Evolutionary conservation across 2,113 vertebrate genomes (phyloP), one percentile per base, ranked within the genome.

Genomic region (Protobothrops mucrosquamatus): DNA sequence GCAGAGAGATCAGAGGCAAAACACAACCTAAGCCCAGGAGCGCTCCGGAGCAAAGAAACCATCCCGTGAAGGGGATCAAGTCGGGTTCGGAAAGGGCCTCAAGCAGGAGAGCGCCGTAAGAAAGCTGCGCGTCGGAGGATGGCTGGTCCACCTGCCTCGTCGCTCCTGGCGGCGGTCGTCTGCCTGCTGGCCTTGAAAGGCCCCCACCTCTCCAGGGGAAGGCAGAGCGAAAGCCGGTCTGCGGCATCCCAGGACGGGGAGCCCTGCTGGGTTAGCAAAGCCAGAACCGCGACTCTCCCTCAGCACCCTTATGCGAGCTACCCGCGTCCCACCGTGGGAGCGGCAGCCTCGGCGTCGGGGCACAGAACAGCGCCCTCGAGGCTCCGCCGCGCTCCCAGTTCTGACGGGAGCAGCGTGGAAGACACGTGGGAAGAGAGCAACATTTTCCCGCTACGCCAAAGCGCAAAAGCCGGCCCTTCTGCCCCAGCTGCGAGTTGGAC

Each of bases 261-360:
- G 89, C 97, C 94, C 51, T 99, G 99, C 91, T 97, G 98, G 95
- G 95, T 94, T 69, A 96, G 34, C 93, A 97, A 96, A 93, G 95
- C 96, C 87, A 96, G 97, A 43, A 95, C 96, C 48, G 4, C 86
- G 2, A 87, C 95, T 54, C 96, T 96, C 29, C 97, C 97, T 95
- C 97, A 98, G 87, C 98, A 97, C 96, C 98, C 96, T 93, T 97
- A 97, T 94, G 98, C 97, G 6, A 54, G 97, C 97, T 96, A 61
- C 97, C 96, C 54, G 94, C 97, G 69, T 97, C 95, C 90, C 51
- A 57, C 15, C 7, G 88, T n/a, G 29, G 29, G 81, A 12, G 51
- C 26, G 3, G 1, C 46, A 1, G 55, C 55, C 85, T 88, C 74
- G 46, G 15, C 85, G n/a, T 48, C 24, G 43, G 24, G 4, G 57